Evolutionary conservation across 2,888 invertebrate species (phyloP).

Genomic region (Bruchidius siliquastri): DNA sequence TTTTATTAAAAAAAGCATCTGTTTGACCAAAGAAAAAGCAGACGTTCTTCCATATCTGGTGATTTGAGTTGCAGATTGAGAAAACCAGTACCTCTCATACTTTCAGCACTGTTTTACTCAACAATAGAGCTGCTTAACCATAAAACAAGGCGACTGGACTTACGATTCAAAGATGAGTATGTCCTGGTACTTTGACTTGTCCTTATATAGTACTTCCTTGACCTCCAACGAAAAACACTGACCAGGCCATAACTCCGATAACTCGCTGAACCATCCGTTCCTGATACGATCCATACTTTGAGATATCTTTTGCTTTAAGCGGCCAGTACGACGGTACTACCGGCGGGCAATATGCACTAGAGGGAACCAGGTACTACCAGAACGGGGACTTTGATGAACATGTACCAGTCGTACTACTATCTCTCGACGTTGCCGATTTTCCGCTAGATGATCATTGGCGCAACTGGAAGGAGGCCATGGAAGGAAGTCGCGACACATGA

Average conservation of each 20-base stretch:
- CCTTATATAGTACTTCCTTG: slow-evolving; percentile 70
- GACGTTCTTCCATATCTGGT: too few species aligned
- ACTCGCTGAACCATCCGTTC: slow-evolving; percentile 90
- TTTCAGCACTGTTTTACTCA: background rate
- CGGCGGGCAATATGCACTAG: background rate
- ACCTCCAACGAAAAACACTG: slow-evolving; percentile 84
- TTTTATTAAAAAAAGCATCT: too few species aligned
- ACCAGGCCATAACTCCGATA: slow-evolving; percentile 87
- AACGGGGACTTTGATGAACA: background rate
- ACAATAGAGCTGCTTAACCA: background rate
- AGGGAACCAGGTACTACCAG: background rate
- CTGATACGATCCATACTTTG: slow-evolving; percentile 49
- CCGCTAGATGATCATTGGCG: background rate
- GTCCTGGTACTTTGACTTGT: slow-evolving; percentile 80
- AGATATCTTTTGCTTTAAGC: background rate
- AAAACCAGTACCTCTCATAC: background rate
- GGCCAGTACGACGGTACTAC: background rate
- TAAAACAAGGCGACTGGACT: slow-evolving; percentile 15
- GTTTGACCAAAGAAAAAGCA: too few species aligned
- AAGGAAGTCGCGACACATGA: too few species aligned
- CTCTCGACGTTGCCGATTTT: background rate
- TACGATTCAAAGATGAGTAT: slow-evolving; percentile 58
- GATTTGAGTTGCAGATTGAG: too few species aligned
- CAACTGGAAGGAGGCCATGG: background rate
- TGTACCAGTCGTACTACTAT: background rate